Percentiles rank a stretch among this genome's conserved stretches.
phyloP scores from a whole-genome alignment of 1,140 invertebrate species.

The Bombyx mandarina region DNA sequence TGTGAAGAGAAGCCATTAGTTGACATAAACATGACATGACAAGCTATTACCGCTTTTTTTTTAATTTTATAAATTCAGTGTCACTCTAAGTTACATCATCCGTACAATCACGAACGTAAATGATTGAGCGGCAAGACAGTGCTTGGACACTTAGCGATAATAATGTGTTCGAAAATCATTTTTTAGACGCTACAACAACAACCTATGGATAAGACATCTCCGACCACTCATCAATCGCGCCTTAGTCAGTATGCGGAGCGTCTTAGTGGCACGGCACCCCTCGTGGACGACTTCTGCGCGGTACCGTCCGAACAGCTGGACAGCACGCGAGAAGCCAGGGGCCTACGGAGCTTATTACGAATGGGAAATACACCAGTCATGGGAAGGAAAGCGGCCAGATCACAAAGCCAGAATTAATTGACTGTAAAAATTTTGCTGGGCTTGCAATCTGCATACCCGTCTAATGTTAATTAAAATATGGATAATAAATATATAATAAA shows the following conservation, averaged over 20 bases:
- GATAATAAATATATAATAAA: too few species aligned
- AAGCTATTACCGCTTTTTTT: too few species aligned
- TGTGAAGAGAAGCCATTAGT: too few species aligned
- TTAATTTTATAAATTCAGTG: too few species aligned
- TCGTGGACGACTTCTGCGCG: constrained; percentile 94
- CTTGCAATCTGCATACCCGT: neutral
- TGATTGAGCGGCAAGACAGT: too few species aligned
- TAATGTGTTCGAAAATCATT: too few species aligned
- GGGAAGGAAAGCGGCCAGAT: constrained; percentile 74
- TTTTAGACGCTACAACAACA: too few species aligned
- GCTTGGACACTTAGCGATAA: too few species aligned
- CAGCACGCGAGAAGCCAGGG: constrained; percentile 74
- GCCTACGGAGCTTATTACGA: constrained; percentile 81
- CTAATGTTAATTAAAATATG: too few species aligned
- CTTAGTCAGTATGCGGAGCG: constrained; percentile 71
- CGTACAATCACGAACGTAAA: too few species aligned
- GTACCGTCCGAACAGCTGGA: constrained; percentile 84
- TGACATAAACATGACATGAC: too few species aligned
- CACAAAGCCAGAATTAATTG: constrained; percentile 61
- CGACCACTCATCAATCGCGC: constrained; percentile 66
- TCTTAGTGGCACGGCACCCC: constrained; percentile 76
- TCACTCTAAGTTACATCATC: too few species aligned
- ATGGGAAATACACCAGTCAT: constrained; percentile 87
- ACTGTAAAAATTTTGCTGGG: neutral
- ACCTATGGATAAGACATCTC: constrained; percentile 17